A percentile compares a stretch with the other conserved stretches of the same genome.
Conservation (phyloP, 1,140 invertebrate species). For the Pentalonia nigronervosa region DNA sequence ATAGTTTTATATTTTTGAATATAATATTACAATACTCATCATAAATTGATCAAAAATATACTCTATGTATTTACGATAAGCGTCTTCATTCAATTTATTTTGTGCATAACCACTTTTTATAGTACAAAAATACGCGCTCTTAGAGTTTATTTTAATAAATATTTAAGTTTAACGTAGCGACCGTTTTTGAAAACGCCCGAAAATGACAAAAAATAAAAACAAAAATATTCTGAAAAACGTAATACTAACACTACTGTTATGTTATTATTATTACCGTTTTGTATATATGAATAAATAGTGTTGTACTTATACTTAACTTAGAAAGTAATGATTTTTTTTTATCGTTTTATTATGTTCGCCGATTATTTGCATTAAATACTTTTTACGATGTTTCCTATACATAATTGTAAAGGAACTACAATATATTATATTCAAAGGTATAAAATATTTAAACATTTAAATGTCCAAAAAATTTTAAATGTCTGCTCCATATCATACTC, state of each 20-base stretch:
- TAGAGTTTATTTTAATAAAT: background rate
- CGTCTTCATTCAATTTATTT: background rate
- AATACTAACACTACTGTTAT: background rate
- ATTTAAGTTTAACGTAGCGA: background rate
- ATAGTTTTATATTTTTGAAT: background rate
- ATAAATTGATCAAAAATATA: background rate
- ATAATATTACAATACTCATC: constrained; percentile 10
- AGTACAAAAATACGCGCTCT: background rate
- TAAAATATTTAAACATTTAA: background rate
- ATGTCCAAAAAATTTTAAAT: too few species aligned
- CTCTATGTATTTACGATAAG: background rate
- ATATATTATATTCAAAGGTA: background rate
- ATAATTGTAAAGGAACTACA: background rate
- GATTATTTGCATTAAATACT: background rate
- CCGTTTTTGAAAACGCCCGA: background rate
- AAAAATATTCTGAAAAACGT: background rate
- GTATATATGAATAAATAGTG: background rate
- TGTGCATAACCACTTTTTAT: background rate
- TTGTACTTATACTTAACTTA: background rate
- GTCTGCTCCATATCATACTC: background rate
- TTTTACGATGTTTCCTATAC: background rate
- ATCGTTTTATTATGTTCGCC: background rate
- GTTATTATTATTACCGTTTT: background rate
- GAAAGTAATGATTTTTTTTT: constrained; percentile 18
- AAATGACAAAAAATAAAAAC: constrained; percentile 19